phyloP scores from a whole-genome alignment of 2,113 vertebrate species.

The Mustela lutreola region DNA sequence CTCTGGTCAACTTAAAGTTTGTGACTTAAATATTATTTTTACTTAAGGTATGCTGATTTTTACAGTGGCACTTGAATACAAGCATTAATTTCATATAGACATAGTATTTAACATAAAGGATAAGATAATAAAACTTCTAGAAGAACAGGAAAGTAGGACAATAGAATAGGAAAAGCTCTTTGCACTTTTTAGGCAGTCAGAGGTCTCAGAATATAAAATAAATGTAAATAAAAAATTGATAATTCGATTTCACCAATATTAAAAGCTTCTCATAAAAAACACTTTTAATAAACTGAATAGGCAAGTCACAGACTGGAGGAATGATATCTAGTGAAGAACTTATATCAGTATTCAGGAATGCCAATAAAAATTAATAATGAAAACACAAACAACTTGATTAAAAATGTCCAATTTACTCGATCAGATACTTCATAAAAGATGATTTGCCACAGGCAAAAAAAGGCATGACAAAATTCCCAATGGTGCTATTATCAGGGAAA shows the following conservation, averaged over 20 bases:
- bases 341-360: neutral
- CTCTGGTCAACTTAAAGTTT: neutral
- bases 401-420: neutral
- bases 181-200: neutral
- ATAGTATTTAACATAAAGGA: neutral
- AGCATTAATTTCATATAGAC: neutral
- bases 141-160: neutral
- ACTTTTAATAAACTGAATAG: neutral
- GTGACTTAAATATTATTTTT: slow-evolving; percentile 5
- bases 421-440: neutral
- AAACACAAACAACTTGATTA: neutral
- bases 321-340: neutral
- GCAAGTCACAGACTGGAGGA: neutral
- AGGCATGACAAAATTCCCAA: neutral
- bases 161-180: neutral
- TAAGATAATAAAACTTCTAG: neutral
- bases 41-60: neutral
- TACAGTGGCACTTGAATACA: neutral
- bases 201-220: neutral
- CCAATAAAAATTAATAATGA: neutral
- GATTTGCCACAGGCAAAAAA: neutral
- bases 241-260: neutral
- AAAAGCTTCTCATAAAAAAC: neutral
- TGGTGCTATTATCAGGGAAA: neutral
- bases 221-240: neutral